These are phyloP conservation scores for Zaprionus davidi DNA, from an alignment of 1,140 invertebrate species.

Conservation along the genomic window DNA sequence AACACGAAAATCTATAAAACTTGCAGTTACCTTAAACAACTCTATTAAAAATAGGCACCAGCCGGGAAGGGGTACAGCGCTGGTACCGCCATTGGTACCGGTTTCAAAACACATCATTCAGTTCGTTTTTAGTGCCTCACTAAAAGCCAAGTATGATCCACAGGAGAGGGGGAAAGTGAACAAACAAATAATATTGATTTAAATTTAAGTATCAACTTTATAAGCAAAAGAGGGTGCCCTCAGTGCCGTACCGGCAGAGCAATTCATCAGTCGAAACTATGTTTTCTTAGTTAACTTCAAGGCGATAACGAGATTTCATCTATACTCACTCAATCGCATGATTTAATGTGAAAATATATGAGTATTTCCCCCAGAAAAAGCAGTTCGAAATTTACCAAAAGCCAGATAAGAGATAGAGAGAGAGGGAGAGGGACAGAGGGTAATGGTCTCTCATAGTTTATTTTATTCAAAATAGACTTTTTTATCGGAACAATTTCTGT, in stretches of 20 bases:
- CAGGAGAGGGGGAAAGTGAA: constrained; percentile 16
- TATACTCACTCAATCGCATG: background rate
- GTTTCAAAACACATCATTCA: constrained; percentile 67
- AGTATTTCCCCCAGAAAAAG: background rate
- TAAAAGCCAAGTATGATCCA: constrained; percentile 35
- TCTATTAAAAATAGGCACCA: constrained; percentile 58
- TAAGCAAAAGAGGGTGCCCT: background rate
- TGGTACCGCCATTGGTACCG: constrained; percentile 2
- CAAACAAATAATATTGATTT: constrained; percentile 69
- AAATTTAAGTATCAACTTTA: constrained; percentile 59
- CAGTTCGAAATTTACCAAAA: background rate
- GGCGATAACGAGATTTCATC: background rate
- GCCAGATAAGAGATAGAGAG: background rate
- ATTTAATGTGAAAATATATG: background rate
- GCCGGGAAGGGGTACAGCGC: background rate
- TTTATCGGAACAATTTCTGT: background rate
- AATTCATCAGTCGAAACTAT: background rate
- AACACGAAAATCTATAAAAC: constrained; percentile 74
- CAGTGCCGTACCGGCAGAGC: background rate
- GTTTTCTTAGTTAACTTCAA: constrained; percentile 1
- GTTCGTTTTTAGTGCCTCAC: constrained; percentile 45
- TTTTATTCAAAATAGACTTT: constrained; percentile 1
- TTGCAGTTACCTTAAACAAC: constrained; percentile 68
- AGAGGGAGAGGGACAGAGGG: background rate
- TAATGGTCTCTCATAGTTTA: background rate